Evolutionary conservation across 2,888 invertebrate genomes (phyloP).

Genomic region (Ochropleura leucogaster): DNA sequence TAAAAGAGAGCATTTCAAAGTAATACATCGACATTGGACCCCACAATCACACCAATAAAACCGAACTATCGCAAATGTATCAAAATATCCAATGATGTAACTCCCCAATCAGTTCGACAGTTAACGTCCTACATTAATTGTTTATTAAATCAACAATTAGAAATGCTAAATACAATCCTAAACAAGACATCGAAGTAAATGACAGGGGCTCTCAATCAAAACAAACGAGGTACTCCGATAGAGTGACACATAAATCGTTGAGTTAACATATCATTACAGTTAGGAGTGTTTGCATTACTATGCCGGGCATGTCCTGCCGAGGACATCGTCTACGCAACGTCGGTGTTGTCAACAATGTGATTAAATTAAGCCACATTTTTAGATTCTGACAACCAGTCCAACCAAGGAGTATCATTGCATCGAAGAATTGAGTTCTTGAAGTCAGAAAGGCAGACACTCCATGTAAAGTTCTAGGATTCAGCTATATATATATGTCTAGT

Average conservation of each 20-base stretch:
- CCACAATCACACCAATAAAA: neutral
- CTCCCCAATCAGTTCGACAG: conserved; percentile 36
- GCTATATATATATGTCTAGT: too few relatives aligned
- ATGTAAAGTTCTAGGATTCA: neutral
- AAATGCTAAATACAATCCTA: conserved; percentile 50
- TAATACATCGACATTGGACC: neutral
- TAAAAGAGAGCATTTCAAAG: neutral
- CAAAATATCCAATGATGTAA: conserved; percentile 12
- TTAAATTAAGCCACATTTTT: conserved; percentile 26
- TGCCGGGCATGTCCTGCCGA: conserved; percentile 60
- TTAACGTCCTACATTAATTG: conserved; percentile 34
- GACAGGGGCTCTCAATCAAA: conserved; percentile 63
- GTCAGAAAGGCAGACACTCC: neutral
- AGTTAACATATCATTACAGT: conserved; percentile 69
- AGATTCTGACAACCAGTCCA: neutral
- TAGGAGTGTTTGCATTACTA: conserved; percentile 59
- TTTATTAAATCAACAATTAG: conserved; percentile 52
- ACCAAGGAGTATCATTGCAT: neutral
- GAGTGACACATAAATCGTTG: conserved; percentile 60
- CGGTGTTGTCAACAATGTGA: conserved; percentile 58
- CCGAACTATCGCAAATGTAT: neutral
- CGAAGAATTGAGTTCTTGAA: neutral
- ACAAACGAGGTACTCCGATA: conserved; percentile 58
- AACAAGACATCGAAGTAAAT: conserved; percentile 58
- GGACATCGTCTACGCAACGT: conserved; percentile 65